These are phyloP conservation scores for Leuciscus idus DNA, from an alignment of 2,113 vertebrate species.

Conservation along the genomic window DNA sequence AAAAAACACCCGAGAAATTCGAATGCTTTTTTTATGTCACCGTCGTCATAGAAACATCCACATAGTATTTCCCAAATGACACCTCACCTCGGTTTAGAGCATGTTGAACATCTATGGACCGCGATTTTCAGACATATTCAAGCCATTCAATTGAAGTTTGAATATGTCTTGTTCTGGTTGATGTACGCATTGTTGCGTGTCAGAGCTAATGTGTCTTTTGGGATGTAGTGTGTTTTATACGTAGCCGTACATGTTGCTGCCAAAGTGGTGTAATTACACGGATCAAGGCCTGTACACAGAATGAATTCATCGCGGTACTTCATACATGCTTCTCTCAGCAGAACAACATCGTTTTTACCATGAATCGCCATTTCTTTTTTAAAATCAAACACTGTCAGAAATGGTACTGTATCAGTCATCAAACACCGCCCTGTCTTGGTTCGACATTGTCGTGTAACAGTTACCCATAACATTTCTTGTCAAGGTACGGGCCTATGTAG, in stretches of 20 bases:
- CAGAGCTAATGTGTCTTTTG: neutral
- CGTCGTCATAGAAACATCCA: neutral
- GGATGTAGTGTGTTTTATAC: neutral
- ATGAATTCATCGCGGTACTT: slow-evolving; percentile 18
- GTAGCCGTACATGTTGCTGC: neutral
- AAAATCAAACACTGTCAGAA: neutral
- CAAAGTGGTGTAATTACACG: slow-evolving; percentile 4
- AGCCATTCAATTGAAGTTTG: slow-evolving; percentile 31
- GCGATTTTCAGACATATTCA: neutral
- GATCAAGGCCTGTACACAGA: slow-evolving; percentile 9
- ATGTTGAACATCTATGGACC: neutral
- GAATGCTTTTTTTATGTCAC: neutral
- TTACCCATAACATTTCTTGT: slow-evolving; percentile 14
- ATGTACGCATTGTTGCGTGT: neutral
- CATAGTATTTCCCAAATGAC: neutral
- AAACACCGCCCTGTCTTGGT: neutral
- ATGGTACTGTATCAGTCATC: neutral
- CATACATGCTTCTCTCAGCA: neutral
- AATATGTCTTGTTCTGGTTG: neutral
- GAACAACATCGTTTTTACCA: slow-evolving; percentile 14
- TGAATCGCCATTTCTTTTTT: neutral
- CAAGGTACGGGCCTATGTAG: slow-evolving; percentile 14
- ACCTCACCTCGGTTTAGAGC: neutral
- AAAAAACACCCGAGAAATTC: neutral
- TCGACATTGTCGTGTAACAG: neutral